Evolutionary conservation across 2,113 vertebrate species (phyloP).

Genomic region (Gopherus flavomarginatus): DNA sequence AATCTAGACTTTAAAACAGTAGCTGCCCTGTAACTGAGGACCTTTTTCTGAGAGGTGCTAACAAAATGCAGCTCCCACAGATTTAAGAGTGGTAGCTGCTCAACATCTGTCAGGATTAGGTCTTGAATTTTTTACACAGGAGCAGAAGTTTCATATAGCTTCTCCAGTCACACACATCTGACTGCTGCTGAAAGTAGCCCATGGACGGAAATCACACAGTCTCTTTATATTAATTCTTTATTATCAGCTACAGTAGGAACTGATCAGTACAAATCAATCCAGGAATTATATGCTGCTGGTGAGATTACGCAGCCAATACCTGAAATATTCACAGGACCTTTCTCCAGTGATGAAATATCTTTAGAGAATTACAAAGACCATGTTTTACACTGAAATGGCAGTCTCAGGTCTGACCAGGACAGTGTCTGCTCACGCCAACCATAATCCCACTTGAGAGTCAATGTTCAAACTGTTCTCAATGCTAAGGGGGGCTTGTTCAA

Average conservation of each 20-base stretch:
- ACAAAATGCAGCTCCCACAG: background rate
- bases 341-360: background rate
- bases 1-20: background rate
- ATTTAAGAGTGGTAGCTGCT: background rate
- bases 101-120: background rate
- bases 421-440: background rate
- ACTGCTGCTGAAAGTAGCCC: background rate
- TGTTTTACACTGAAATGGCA: accelerated
- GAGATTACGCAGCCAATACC: background rate
- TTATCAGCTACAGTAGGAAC: background rate
- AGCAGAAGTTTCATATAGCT: background rate
- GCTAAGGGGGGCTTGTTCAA: accelerated
- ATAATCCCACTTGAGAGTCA: accelerated
- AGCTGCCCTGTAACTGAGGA: background rate
- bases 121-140: accelerated
- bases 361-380: accelerated
- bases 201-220: accelerated
- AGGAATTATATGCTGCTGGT: background rate
- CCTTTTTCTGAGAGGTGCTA: background rate
- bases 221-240: constrained; percentile 26
- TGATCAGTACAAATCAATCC: background rate
- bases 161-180: background rate
- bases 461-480: accelerated
- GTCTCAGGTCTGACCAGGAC: background rate
- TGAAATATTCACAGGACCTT: background rate